Conservation (phyloP, 2,888 invertebrate genomes). For the Tinea pellionella region DNA sequence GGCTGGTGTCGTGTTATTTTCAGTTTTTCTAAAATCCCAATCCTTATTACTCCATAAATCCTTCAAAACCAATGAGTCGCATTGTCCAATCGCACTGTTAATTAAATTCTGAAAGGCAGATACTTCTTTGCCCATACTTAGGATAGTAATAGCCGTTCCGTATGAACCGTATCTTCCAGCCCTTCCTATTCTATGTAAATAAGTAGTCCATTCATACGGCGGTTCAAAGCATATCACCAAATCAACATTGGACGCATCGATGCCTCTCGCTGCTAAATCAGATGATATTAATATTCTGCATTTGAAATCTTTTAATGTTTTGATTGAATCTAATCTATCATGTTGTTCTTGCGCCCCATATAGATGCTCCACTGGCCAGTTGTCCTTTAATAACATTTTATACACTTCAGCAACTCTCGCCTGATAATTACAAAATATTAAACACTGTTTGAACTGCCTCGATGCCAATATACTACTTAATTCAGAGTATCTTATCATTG, state of each 20-base stretch:
- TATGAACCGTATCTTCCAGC: slow-evolving; percentile 93
- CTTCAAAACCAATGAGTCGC: slow-evolving; percentile 24
- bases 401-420: slow-evolving; percentile 84
- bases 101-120: slow-evolving; percentile 68
- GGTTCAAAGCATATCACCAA: slow-evolving; percentile 93
- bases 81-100: slow-evolving; percentile 49
- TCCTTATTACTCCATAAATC: slow-evolving; percentile 36
- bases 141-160: slow-evolving; percentile 82
- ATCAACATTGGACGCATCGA: slow-evolving; percentile 94
- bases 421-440: slow-evolving; percentile 92
- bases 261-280: slow-evolving; percentile 91
- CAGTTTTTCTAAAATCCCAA: slow-evolving; percentile 15
- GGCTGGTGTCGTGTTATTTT: neutral
- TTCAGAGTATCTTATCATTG: slow-evolving; percentile 73
- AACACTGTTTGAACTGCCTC: slow-evolving; percentile 86
- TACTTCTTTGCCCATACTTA: slow-evolving; percentile 74
- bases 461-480: slow-evolving; percentile 75
- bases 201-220: slow-evolving; percentile 82
- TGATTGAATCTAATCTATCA: slow-evolving; percentile 80
- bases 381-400: slow-evolving; percentile 75
- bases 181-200: slow-evolving; percentile 94
- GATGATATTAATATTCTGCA: slow-evolving; percentile 91
- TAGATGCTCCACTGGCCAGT: slow-evolving; percentile 84
- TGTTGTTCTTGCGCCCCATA: slow-evolving; percentile 84
- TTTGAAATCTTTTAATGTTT: slow-evolving; percentile 81